These are phyloP conservation scores for Machaerirhynchus nigripectus DNA, from an alignment of 2,113 vertebrate species.

Conservation along the genomic window DNA sequence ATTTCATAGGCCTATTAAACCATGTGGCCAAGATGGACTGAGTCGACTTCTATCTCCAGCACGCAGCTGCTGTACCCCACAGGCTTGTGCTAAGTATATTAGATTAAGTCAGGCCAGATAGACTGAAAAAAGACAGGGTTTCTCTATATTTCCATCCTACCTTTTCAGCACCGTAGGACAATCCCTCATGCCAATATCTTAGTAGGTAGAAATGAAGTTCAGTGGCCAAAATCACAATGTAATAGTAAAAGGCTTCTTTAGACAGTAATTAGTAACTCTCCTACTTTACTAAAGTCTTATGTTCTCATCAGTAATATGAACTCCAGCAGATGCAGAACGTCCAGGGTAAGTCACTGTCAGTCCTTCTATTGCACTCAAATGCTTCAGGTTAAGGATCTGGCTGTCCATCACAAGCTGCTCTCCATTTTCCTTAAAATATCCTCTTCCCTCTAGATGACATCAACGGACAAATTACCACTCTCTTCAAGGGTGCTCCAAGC, in stretches of 20 bases:
- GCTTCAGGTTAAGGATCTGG: neutral
- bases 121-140: neutral
- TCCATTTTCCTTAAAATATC: neutral
- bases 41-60: neutral
- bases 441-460: neutral
- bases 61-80: slow-evolving; percentile 60
- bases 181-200: neutral
- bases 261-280: neutral
- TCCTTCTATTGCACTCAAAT: neutral
- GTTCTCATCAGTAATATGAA: neutral
- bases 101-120: neutral
- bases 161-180: neutral
- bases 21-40: slow-evolving; percentile 57
- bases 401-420: neutral
- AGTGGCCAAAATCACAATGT: neutral
- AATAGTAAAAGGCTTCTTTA: neutral
- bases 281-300: neutral
- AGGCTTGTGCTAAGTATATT: neutral
- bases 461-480: neutral
- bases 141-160: neutral
- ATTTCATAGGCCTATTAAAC: slow-evolving; percentile 69
- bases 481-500: neutral
- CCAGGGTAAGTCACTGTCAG: neutral
- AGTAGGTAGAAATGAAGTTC: neutral
- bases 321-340: neutral